Percentiles rank a stretch among this genome's conserved stretches.
Evolutionary conservation across 2,797 vertebrate genomes (phyloP).

Genomic region (Balearica regulorum): DNA sequence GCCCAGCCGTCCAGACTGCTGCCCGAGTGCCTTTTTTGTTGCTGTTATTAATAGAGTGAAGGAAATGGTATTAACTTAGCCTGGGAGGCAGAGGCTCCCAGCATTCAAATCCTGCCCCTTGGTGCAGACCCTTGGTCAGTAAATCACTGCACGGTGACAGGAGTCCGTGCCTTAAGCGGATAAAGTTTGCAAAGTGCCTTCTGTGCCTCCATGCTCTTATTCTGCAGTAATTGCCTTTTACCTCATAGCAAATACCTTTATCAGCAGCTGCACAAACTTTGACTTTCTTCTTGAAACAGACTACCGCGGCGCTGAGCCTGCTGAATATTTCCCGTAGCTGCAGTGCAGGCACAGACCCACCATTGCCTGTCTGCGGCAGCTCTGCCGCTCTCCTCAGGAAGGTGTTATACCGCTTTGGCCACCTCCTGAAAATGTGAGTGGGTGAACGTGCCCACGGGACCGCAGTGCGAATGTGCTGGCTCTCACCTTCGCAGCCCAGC

Average conservation of each 20-base stretch:
- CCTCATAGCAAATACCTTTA: background rate
- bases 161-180: background rate
- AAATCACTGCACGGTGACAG: background rate
- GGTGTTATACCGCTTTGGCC: fast-evolving
- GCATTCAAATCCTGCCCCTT: background rate
- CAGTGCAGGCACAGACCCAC: background rate
- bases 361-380: fast-evolving
- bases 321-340: fast-evolving
- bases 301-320: fast-evolving
- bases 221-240: background rate
- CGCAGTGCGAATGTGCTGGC: fast-evolving
- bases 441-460: fast-evolving
- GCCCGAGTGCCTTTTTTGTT: background rate
- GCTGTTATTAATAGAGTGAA: background rate
- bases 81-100: background rate
- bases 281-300: background rate
- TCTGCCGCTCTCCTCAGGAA: background rate
- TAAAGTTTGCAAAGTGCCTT: background rate
- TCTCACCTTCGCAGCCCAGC: fast-evolving
- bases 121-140: no score
- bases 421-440: fast-evolving
- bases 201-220: background rate
- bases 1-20: background rate
- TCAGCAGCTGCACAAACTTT: background rate
- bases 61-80: background rate